Base-by-base conservation (phyloP, 1,140 invertebrate species). In the Chironomus tepperi region DNA sequence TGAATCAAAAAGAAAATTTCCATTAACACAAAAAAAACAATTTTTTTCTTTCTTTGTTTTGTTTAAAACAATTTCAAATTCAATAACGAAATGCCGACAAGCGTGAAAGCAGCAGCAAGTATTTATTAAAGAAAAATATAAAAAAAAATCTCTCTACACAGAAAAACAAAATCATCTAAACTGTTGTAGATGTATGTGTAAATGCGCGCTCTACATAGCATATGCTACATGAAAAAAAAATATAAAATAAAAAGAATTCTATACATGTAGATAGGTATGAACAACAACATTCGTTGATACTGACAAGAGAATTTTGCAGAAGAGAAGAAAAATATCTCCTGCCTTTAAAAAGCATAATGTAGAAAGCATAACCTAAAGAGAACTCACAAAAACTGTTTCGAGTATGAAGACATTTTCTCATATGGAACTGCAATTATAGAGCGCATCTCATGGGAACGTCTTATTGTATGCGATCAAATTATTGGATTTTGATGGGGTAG, bases 301-400 rank as follows among this genome's bases (percentile, higher is more conserved):
- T 57, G 47, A n/a, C 18, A 70, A 70, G 7, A 70, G 65, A 19
- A 70, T 19, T 70, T 70, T 70, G 65, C 65, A 70, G 65, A 57
- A 34, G 24, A 34, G 24, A 34, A n/a, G n/a, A 57, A 57, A 12
- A 57, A 57, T 70, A 70, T 70, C 65, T 70, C 65, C 65, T 70
- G 65, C 65, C 19, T 70, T 21, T 70, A 19, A 18, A 34, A 34
- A 57, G 47, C 47, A 57, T 57, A 57, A 57, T 5, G 65, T 12
- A 70, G 18, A 7, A 16, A 70, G 18, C 18, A 5, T 9, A 70
- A 34, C 24, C 24, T 34, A 34, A 34, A 34, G 24, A 34, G 24
- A 34, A 34, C 24, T 34, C 24, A 34, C 24, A 34, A 34, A 34
- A 34, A 34, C 24, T 34, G 24, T 34, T 34, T 5, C 24, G 24